Percentiles rank a stretch among this genome's conserved stretches.
Conservation (phyloP, 2,113 vertebrate species). For the Tetrao urogallus region DNA sequence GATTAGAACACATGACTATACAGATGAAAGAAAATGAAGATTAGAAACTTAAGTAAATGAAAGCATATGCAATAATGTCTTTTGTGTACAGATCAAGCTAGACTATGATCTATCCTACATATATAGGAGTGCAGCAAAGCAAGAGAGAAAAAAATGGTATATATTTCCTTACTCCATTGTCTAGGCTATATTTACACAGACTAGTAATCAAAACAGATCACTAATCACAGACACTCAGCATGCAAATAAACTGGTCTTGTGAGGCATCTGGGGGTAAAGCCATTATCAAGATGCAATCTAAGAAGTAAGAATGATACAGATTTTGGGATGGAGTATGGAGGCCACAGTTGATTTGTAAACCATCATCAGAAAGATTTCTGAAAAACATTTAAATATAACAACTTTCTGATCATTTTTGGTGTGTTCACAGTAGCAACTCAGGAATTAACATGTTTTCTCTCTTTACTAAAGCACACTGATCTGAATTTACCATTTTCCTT, state of each 20-base stretch:
- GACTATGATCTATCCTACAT: background rate
- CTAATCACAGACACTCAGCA: background rate
- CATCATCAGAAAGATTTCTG: background rate
- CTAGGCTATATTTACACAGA: background rate
- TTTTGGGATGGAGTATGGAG: background rate
- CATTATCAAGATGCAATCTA: background rate
- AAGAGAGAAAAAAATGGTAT: background rate
- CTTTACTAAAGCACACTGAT: constrained; percentile 24
- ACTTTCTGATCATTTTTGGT: background rate
- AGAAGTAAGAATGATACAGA: background rate
- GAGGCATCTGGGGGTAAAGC: background rate
- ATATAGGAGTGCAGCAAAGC: background rate
- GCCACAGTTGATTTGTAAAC: background rate
- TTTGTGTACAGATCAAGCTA: background rate
- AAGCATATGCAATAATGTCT: background rate
- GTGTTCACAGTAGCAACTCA: background rate
- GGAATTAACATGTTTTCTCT: background rate
- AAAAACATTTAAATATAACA: background rate
- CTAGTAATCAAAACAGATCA: background rate
- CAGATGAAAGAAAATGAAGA: background rate
- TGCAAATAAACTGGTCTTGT: background rate
- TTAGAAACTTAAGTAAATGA: background rate
- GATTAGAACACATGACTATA: background rate
- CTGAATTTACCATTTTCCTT: constrained; percentile 37
- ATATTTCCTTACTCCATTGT: background rate